Evolutionary conservation across 2,113 vertebrate genomes (phyloP).

Genomic region (Zosterops borbonicus): DNA sequence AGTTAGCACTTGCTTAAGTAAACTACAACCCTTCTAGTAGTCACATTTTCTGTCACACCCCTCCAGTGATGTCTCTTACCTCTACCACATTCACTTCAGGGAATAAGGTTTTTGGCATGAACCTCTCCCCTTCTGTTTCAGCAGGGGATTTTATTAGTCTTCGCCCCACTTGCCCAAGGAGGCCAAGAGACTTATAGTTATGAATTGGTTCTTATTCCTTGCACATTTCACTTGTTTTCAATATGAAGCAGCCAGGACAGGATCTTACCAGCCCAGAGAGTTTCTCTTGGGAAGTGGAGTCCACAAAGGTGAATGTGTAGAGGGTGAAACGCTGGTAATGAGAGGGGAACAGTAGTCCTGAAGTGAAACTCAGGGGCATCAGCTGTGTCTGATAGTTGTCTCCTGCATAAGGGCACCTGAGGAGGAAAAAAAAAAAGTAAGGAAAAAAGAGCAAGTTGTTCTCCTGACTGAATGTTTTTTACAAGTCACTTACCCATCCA

Average conservation of each 20-base stretch:
- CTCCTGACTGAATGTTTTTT: neutral
- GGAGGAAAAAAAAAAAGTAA: neutral
- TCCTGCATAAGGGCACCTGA: slow-evolving; percentile 72
- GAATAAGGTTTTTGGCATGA: neutral
- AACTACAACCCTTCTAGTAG: neutral
- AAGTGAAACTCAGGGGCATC: neutral
- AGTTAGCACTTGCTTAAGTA: neutral
- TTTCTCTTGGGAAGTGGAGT: neutral
- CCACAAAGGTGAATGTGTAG: slow-evolving; percentile 71
- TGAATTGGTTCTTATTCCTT: neutral
- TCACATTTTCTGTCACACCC: neutral
- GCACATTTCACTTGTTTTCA: neutral
- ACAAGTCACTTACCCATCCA: slow-evolving; percentile 52
- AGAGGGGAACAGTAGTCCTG: slow-evolving; percentile 45
- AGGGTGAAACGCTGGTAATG: slow-evolving; percentile 72
- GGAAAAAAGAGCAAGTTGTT: neutral
- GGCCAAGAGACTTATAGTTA: neutral
- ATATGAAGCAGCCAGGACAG: neutral
- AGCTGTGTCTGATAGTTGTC: slow-evolving; percentile 69
- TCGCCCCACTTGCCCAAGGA: fast-evolving
- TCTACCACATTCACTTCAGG: neutral
- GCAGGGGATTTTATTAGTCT: neutral
- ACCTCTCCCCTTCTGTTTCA: neutral
- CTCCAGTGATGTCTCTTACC: neutral
- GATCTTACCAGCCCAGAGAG: slow-evolving; percentile 51